Evolutionary conservation across 2,113 vertebrate species (phyloP), one percentile per base, ranked within the genome.

Genomic region (Syrrhaptes paradoxus): DNA sequence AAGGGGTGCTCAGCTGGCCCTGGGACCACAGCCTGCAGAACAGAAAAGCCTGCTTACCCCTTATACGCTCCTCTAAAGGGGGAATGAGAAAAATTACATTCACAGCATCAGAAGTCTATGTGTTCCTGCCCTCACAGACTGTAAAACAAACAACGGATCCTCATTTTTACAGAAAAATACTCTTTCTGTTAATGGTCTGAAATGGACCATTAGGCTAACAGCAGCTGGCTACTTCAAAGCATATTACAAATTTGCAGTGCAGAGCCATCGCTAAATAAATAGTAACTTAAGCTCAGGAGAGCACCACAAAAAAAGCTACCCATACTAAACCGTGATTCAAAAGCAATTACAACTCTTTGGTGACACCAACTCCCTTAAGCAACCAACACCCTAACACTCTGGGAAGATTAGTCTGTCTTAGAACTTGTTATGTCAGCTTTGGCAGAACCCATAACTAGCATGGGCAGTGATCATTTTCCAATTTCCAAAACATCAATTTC

Each of bases 1-100:
- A 98, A 74, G 18, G 98, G 98, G 76, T 98, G 98, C 88, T 98
- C 98, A 32, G 98, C 98, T 3, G 98, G 98, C 71, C 98, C 98
- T 16, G 98, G 98, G 28, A 98, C 98, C 77, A 98, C 98, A 85
- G 98, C 98, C 98, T 98, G 92, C 25, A 25, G 41, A 81, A 89
- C 18, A 87, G 32, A 97, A 66, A 90, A 63, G 17, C 17, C 5
- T 54, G 13, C 12, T 98, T 90, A 96, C 36, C 41, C 36, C 43
- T 41, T 13, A 14, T 2, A 5, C 6, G 4, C 45, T 74, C 71
- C 48, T 73, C 61, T 26, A 13, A 26, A 79, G 43, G 31, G 17
- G 4, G 24, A 77, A 31, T 2, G n/a, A n/a, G 55, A 20, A 85
- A 78, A 83, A 65, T 3, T 12, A 73, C 17, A 45, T 36, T 67